Percentiles rank a stretch among this genome's conserved stretches.
phyloP scores from a whole-genome alignment of 1,140 invertebrate genomes.

The Bombus breviceps region DNA sequence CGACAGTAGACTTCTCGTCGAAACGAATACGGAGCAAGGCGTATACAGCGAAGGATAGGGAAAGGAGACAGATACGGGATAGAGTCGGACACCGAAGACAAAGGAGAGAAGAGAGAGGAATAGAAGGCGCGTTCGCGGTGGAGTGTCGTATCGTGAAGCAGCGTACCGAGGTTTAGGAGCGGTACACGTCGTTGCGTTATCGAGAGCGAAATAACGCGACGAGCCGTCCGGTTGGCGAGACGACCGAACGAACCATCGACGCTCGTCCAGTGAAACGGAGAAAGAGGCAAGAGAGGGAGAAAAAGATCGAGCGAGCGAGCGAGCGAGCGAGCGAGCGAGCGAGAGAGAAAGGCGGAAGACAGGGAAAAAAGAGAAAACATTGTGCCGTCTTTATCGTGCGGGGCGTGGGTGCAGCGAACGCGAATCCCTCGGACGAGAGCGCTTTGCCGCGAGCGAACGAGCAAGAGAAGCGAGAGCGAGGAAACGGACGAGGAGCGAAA shows the following conservation, averaged over 20 bases:
- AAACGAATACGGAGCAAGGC: slow-evolving; percentile 26
- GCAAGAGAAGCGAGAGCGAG: neutral
- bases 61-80: neutral
- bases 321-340: neutral
- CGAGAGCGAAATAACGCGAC: slow-evolving; percentile 28
- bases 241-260: neutral
- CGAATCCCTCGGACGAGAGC: neutral
- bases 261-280: slow-evolving; percentile 41
- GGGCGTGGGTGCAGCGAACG: slow-evolving; percentile 60
- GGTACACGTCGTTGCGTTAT: slow-evolving; percentile 43
- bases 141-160: slow-evolving; percentile 11
- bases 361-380: slow-evolving; percentile 49
- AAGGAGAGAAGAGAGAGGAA: neutral
- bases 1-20: slow-evolving; percentile 35
- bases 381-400: slow-evolving; percentile 41
- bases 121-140: slow-evolving; percentile 29
- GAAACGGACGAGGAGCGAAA: slow-evolving; percentile 9
- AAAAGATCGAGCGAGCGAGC: neutral
- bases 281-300: neutral
- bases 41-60: slow-evolving; percentile 14
- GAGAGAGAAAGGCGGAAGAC: slow-evolving; percentile 36
- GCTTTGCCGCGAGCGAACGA: neutral
- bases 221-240: neutral
- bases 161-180: slow-evolving; percentile 37
- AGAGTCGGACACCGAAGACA: neutral